phyloP scores from a whole-genome alignment of 2,888 invertebrate species.

The Argyra leucocephala region DNA sequence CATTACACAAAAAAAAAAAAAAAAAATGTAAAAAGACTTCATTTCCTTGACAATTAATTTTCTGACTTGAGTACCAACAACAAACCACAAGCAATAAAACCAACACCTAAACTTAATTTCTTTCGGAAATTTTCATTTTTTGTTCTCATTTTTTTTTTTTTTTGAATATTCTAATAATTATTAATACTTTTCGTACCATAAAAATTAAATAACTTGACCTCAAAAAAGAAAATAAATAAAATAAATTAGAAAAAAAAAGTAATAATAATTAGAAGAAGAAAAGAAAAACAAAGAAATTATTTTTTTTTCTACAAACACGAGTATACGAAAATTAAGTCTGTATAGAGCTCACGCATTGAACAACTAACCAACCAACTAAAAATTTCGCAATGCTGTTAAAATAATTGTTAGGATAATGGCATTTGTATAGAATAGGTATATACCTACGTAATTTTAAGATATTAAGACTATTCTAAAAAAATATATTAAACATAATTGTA shows the following conservation, averaged over 20 bases:
- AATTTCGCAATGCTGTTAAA: too few relatives aligned
- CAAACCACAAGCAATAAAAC: background rate
- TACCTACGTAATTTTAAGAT: too few relatives aligned
- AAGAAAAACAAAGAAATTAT: background rate
- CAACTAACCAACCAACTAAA: too few relatives aligned
- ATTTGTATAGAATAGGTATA: too few relatives aligned
- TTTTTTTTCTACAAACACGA: background rate
- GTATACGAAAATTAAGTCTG: background rate
- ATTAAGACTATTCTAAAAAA: too few relatives aligned
- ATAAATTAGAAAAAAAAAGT: background rate
- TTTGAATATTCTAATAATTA: background rate
- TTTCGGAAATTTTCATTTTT: constrained; percentile 1
- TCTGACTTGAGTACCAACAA: background rate
- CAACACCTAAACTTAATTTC: constrained; percentile 4
- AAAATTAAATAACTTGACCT: background rate
- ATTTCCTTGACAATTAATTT: constrained; percentile 6
- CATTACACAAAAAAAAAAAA: background rate
- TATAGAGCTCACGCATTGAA: constrained; percentile 1
- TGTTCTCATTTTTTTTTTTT: background rate
- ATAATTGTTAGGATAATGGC: too few relatives aligned
- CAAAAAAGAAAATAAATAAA: background rate
- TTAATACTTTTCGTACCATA: background rate
- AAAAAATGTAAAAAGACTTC: background rate
- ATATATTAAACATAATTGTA: too few relatives aligned
- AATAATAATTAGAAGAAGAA: background rate